Base-by-base conservation (phyloP, 2,888 invertebrate genomes). In the Pteria penguin region DNA sequence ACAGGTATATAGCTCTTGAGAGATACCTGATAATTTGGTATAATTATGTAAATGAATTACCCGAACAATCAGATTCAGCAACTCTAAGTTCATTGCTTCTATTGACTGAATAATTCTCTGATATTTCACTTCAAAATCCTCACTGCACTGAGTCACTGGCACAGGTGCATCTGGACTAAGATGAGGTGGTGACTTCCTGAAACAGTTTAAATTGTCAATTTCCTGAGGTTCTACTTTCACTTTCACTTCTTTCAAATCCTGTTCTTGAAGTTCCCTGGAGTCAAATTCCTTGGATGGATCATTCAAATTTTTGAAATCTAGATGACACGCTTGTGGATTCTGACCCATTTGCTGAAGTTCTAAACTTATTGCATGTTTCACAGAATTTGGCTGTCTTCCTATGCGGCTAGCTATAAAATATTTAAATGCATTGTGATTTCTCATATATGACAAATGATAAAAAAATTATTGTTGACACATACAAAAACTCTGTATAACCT, bases 311-410 rank as follows among this genome's bases (percentile, higher is more conserved):
- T 68, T 57, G 57, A 68, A 68, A 26, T 68, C 57, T 31, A 68
- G 55, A 29, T 32, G 31, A 33, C 55, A 52, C n/a, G 22, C 8
- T 26, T 52, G 29, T 5, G 29, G n/a, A 32, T 24, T 22, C 2
- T 55, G 31, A 4, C 32, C 52, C 8, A 14, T 78, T 36, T 81
- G 70, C 36, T 87, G 82, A 4, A 88, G 76, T 77, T 90, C 89
- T 57, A 91, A 72, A 31, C 89, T 87, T 52, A 90, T 90, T 14
- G 89, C 89, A 83, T 91, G 90, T 70, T 90, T 90, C 32, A 91
- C 87, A n/a, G 90, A 86, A 79, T 91, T 91, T 36, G 91, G 91
- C 74, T 91, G 91, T 8, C 91, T 84, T 33, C 91, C 91, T 78
- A 91, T 91, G 58, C 91, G 80, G 72, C 90, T 89, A 8, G 86